Evolutionary conservation across 2,888 invertebrate genomes (phyloP).

Genomic region (Ectropis crepuscularia): DNA sequence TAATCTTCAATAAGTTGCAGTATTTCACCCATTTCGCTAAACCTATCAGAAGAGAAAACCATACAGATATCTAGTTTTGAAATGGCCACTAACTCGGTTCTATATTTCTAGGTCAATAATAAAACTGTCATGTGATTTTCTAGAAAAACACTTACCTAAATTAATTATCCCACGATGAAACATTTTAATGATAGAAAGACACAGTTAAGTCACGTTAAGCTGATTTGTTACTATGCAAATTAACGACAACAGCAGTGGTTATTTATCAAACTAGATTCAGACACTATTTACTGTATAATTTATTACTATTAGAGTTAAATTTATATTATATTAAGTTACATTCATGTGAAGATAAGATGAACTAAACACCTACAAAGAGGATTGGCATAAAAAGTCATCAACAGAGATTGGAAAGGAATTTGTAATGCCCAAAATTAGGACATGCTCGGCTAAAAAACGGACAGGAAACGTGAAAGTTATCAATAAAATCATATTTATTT

Average conservation of each 20-base stretch:
- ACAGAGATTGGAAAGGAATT: too few species aligned
- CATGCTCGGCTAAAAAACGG: too few species aligned
- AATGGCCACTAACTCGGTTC: not conserved
- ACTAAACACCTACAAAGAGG: too few species aligned
- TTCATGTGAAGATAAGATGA: too few species aligned
- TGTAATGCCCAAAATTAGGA: too few species aligned
- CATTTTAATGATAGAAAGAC: constrained; percentile 33
- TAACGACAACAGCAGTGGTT: constrained; percentile 54
- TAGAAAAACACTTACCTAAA: constrained; percentile 30
- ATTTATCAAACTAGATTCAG: constrained; percentile 58
- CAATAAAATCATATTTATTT: too few species aligned
- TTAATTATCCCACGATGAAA: constrained; percentile 28
- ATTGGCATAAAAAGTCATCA: too few species aligned
- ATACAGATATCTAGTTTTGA: not conserved
- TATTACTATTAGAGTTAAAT: too few species aligned
- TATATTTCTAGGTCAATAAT: constrained; percentile 3
- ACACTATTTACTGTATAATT: constrained; percentile 55
- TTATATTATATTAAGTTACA: not conserved
- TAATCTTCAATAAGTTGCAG: too few species aligned
- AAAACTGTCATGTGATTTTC: constrained; percentile 13
- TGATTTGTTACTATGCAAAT: constrained; percentile 51
- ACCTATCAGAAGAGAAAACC: too few species aligned
- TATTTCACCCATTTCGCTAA: too few species aligned
- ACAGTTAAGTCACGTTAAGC: constrained; percentile 46
- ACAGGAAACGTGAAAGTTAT: too few species aligned